Evolutionary conservation across 2,888 invertebrate species (phyloP).

Genomic region (Pachymerium ferrugineum): DNA sequence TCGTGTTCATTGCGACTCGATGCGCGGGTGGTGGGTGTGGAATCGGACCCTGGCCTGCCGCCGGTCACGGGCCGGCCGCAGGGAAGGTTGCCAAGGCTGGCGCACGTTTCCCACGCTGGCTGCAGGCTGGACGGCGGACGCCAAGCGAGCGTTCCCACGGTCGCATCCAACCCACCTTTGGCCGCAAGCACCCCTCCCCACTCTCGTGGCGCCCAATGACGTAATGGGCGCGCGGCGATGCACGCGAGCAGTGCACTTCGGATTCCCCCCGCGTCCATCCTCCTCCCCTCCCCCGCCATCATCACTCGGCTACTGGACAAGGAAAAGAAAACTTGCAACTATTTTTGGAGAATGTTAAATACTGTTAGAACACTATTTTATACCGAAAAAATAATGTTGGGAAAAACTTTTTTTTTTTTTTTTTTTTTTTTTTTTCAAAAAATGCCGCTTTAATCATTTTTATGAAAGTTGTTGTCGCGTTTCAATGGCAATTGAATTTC

Average conservation of each 20-base stretch:
- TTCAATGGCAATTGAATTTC: no score
- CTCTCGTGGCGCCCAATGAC: slow-evolving; percentile 17
- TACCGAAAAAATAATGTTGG: no score
- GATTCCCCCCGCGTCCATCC: neutral
- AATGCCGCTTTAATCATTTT: no score
- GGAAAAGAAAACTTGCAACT: neutral
- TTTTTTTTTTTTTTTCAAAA: no score
- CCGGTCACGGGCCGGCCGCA: slow-evolving; percentile 29
- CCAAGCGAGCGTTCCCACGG: slow-evolving; percentile 30
- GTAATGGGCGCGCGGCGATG: slow-evolving; percentile 27
- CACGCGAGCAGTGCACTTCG: slow-evolving; percentile 25
- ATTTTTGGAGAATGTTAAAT: neutral
- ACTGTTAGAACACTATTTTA: no score
- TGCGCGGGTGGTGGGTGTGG: slow-evolving; percentile 22
- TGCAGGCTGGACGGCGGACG: slow-evolving; percentile 32
- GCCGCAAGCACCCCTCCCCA: neutral
- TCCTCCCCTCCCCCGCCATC: slow-evolving; percentile 29
- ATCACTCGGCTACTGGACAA: neutral
- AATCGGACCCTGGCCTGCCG: slow-evolving; percentile 24
- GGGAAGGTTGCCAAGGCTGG: slow-evolving; percentile 33
- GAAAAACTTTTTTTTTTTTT: neutral
- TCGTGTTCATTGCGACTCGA: neutral
- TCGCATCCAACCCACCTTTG: slow-evolving; percentile 20
- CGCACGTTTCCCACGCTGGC: slow-evolving; percentile 33
- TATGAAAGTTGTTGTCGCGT: no score